These are phyloP conservation scores for Amazona guildingii DNA, from an alignment of 2,113 vertebrate species.

Conservation along the genomic window DNA sequence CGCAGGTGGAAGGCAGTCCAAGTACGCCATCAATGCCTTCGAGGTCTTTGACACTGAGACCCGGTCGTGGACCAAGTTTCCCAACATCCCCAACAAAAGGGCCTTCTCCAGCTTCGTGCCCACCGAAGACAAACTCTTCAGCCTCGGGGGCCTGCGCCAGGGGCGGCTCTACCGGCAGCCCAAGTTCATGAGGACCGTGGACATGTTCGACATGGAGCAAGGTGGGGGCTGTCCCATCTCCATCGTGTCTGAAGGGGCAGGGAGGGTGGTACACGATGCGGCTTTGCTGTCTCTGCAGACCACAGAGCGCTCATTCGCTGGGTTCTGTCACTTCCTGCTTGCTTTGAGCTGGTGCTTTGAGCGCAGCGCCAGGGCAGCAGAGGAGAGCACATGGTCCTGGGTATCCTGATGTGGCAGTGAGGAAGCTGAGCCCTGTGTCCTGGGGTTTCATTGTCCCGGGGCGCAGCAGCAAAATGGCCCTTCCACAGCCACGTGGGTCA, in stretches of 20 bases:
- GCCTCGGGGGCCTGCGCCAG: constrained; percentile 91
- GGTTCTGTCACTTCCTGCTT: neutral
- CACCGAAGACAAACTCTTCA: constrained; percentile 83
- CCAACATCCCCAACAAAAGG: constrained; percentile 90
- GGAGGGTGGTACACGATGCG: fast-evolving
- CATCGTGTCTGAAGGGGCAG: neutral
- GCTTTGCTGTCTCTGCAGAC: neutral
- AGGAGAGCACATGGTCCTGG: fast-evolving
- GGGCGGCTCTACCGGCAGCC: constrained; percentile 91
- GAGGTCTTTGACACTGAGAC: constrained; percentile 92
- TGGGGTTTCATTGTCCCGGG: neutral
- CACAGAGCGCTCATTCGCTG: neutral
- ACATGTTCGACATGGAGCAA: constrained; percentile 90
- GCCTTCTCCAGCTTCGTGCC: constrained; percentile 91
- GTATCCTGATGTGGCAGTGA: fast-evolving
- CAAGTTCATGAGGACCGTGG: constrained; percentile 95
- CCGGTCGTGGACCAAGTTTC: constrained; percentile 87
- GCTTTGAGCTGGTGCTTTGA: neutral
- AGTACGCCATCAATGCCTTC: constrained; percentile 88
- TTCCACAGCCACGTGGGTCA: no score
- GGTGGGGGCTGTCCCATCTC: constrained; percentile 69
- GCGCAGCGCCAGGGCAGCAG: neutral
- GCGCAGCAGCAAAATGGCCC: neutral
- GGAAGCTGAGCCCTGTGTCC: fast-evolving
- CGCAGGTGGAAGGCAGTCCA: constrained; percentile 92